Percentiles rank a stretch among this genome's conserved stretches.
Conservation (phyloP, 2,113 vertebrate species). For the Oriolus oriolus region DNA sequence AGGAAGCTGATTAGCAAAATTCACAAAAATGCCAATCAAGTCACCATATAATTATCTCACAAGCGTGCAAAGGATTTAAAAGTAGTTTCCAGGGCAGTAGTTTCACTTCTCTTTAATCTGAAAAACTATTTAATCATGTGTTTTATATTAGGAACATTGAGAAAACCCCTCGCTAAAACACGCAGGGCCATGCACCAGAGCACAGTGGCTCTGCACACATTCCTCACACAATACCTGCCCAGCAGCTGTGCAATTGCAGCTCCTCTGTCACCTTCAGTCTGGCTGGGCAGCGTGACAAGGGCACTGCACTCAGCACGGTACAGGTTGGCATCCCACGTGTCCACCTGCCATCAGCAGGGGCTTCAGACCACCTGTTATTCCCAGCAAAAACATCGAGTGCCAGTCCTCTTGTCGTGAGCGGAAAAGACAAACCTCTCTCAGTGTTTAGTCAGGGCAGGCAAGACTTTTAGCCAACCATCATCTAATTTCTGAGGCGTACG, state of each 20-base stretch:
- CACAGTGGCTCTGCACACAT: fast-evolving
- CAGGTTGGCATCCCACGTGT: background rate
- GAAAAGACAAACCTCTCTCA: background rate
- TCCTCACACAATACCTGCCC: background rate
- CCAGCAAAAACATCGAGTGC: fast-evolving
- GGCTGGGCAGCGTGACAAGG: background rate
- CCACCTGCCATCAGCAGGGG: background rate
- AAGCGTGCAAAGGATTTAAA: background rate
- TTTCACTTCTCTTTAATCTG: background rate
- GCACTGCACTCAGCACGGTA: background rate
- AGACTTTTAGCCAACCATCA: background rate
- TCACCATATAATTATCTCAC: slow-evolving; percentile 5
- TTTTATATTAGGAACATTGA: background rate
- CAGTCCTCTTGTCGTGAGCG: background rate
- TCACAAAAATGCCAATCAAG: background rate
- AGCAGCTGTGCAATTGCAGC: background rate
- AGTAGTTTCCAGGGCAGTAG: background rate
- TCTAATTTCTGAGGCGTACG: background rate
- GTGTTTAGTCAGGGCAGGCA: fast-evolving
- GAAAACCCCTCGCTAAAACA: background rate
- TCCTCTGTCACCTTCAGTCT: background rate
- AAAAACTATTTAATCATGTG: slow-evolving; percentile 5
- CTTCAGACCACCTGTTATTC: background rate
- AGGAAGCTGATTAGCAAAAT: slow-evolving; percentile 6
- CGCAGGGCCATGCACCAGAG: background rate